A percentile compares a stretch with the other conserved stretches of the same genome.
Evolutionary conservation across 2,113 vertebrate genomes (phyloP).

Genomic region (Aphyosemion australe): DNA sequence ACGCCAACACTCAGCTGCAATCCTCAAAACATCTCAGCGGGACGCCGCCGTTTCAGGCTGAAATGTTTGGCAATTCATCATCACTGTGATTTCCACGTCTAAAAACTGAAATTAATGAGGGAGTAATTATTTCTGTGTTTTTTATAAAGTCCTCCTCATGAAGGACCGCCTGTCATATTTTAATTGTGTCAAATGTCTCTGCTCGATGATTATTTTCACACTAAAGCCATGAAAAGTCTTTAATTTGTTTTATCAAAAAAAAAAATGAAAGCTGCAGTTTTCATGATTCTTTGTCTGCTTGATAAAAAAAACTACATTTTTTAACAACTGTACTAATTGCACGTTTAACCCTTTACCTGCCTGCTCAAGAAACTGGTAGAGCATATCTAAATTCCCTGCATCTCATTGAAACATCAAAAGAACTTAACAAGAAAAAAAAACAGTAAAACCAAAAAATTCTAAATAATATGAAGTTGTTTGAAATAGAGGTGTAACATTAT

Average conservation of each 20-base stretch:
- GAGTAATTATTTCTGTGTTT: slow-evolving; percentile 38
- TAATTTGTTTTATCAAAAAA: slow-evolving; percentile 33
- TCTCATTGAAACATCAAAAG: too few relatives aligned
- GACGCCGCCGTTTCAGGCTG: slow-evolving; percentile 24
- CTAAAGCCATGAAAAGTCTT: slow-evolving; percentile 14
- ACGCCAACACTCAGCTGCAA: slow-evolving; percentile 42
- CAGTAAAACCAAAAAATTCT: too few relatives aligned
- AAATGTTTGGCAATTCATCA: slow-evolving; percentile 32
- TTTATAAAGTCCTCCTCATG: slow-evolving; percentile 21
- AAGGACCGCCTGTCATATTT: slow-evolving; percentile 20
- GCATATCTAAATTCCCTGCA: too few relatives aligned
- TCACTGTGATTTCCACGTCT: slow-evolving; percentile 15
- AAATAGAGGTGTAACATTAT: too few relatives aligned
- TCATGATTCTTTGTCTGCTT: slow-evolving; percentile 6
- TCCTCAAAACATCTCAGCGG: slow-evolving; percentile 36
- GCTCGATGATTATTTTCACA: slow-evolving; percentile 13
- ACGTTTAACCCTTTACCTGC: too few relatives aligned
- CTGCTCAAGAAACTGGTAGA: too few relatives aligned
- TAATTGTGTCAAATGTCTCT: slow-evolving; percentile 22
- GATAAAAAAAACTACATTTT: not conserved
- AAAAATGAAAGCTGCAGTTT: slow-evolving; percentile 33
- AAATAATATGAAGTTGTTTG: too few relatives aligned
- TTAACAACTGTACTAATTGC: slow-evolving; percentile 23
- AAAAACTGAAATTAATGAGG: slow-evolving; percentile 33
- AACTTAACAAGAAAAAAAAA: too few relatives aligned